Evolutionary conservation across 2,888 invertebrate genomes (phyloP), one percentile per base, ranked within the genome.

Genomic region (Tipula unca): DNA sequence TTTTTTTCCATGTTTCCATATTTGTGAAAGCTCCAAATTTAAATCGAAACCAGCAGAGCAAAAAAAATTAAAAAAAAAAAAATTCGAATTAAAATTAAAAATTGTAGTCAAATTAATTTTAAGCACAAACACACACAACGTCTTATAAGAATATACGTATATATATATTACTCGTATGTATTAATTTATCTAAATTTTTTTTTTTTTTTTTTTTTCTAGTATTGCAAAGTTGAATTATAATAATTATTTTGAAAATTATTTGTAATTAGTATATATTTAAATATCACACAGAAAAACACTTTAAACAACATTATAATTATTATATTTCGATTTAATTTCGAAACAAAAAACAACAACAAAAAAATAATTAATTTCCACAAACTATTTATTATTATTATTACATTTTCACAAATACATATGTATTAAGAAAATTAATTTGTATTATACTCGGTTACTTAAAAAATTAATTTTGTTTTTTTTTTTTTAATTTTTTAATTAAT

Each of bases 1-100:
- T 69, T 69, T 69, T 69, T 69, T 69, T 69, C 69, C 69, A 69
- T 69, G 69, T 69, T 69, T 69, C 69, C 69, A 69, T 69, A 69
- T 20, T 25, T 69, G 4, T 69, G 69, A 69, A 69, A 69, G 25
- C 69, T 69, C 69, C 25, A 69, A 69, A 25, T 69, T 69, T 54
- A 54, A 54, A 48, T 25, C 69, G 3, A 25, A 10, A 69, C 10
- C 25, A 69, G 25, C 4, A 32, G 17, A 5, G 4, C 4, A 54
- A 54, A 54, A 54, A 54, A 25, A 0, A 10, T 6, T 25, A 48
- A 48, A 48, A 48, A 3, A 17, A n/a, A 42, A 42, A 17, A 4
- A 48, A n/a, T n/a, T n/a, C n/a, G n/a, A n/a, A n/a, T n/a, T n/a
- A n/a, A n/a, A n/a, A n/a, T n/a, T n/a, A 48, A 48, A 48, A 3